Evolutionary conservation across 2,888 invertebrate species (phyloP).

Genomic region (Osmoderma eremita): DNA sequence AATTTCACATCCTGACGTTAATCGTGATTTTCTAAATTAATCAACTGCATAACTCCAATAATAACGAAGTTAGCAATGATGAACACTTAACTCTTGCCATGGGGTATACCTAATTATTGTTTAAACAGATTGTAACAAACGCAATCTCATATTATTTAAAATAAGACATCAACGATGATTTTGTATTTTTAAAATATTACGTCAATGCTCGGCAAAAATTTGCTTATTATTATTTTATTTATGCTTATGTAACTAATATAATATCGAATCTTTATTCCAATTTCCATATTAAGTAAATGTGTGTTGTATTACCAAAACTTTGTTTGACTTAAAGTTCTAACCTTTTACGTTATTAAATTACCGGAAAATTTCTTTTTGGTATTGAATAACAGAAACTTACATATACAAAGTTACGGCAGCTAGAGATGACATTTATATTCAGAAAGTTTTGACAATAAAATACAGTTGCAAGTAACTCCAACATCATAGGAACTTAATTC

Average conservation of each 20-base stretch:
- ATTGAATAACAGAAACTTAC: slow-evolving; percentile 8
- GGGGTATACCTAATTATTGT: neutral
- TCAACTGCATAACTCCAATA: no score
- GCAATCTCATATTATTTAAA: neutral
- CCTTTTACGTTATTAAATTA: slow-evolving; percentile 6
- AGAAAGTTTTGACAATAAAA: no score
- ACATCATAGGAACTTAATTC: no score
- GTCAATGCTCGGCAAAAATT: neutral
- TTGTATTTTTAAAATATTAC: slow-evolving; percentile 1
- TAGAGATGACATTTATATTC: no score
- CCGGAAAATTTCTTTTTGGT: neutral
- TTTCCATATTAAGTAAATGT: slow-evolving; percentile 9
- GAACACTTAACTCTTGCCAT: no score
- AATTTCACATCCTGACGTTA: no score
- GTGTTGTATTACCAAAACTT: no score
- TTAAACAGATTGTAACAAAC: neutral
- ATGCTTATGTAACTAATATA: neutral
- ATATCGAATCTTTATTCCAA: neutral
- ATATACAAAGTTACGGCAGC: no score
- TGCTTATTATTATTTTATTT: neutral
- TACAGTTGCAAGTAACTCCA: no score
- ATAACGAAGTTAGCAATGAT: no score
- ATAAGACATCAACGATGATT: neutral
- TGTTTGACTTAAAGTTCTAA: neutral
- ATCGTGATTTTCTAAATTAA: no score